phyloP scores from a whole-genome alignment of 2,113 vertebrate species.

The Tinamus guttatus region DNA sequence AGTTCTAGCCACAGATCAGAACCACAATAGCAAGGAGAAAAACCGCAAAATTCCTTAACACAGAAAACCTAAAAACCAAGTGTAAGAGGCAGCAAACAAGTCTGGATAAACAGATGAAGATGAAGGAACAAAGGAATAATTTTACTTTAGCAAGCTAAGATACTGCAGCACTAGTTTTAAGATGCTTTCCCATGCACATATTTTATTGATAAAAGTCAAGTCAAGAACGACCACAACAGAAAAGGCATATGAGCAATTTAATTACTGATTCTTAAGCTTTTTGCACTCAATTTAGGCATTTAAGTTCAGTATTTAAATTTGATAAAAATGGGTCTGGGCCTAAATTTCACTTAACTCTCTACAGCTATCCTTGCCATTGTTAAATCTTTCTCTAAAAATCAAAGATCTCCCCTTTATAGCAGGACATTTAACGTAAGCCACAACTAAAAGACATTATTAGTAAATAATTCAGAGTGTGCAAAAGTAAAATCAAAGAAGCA shows the following conservation, averaged over 20 bases:
- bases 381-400: not conserved
- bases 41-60: not conserved
- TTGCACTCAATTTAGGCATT: not conserved
- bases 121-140: not conserved
- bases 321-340: not conserved
- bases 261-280: not conserved
- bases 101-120: not conserved
- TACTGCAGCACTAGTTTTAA: not conserved
- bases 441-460: not conserved
- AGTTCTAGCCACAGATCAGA: not conserved
- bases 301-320: not conserved
- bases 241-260: not conserved
- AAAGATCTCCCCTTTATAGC: not conserved
- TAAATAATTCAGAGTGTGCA: not conserved
- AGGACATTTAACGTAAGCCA: not conserved
- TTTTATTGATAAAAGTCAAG: not conserved
- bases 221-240: not conserved
- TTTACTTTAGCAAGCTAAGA: not conserved
- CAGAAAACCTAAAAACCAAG: not conserved
- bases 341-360: not conserved
- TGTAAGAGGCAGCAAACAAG: not conserved
- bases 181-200: not conserved
- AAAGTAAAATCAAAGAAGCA: slow-evolving; percentile 2
- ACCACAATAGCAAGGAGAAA: not conserved
- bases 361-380: not conserved